These are phyloP conservation scores for Oenanthe melanoleuca DNA, from an alignment of 2,113 vertebrate genomes.

Conservation along the genomic window DNA sequence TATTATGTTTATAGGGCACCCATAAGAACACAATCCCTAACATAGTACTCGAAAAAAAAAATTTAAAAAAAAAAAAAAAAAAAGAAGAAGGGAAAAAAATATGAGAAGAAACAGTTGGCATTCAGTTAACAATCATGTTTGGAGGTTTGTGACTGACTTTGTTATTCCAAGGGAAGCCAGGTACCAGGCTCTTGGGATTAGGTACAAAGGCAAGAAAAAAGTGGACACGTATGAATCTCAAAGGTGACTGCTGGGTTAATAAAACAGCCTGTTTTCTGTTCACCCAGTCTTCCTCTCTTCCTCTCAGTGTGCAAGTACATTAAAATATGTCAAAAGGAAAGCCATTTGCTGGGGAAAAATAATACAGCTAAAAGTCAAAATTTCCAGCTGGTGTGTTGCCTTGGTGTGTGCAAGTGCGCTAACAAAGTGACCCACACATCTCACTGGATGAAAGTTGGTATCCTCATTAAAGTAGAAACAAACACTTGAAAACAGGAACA, in stretches of 20 bases:
- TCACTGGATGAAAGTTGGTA: constrained; percentile 81
- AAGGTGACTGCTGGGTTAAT: constrained; percentile 86
- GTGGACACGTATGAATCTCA: constrained; percentile 79
- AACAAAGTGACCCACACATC: constrained; percentile 78
- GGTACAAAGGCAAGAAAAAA: constrained; percentile 82
- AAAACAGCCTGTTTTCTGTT: constrained; percentile 85
- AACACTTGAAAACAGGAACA: constrained; percentile 79
- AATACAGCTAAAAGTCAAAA: constrained; percentile 80
- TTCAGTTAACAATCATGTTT: constrained; percentile 85
- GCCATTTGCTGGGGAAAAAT: constrained; percentile 78
- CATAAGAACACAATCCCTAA: constrained; percentile 69
- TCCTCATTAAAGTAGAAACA: constrained; percentile 85
- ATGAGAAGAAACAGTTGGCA: constrained; percentile 83
- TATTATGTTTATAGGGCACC: constrained; percentile 47
- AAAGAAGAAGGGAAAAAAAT: not conserved
- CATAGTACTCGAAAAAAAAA: not conserved
- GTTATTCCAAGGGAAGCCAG: constrained; percentile 85
- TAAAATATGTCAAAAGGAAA: constrained; percentile 87
- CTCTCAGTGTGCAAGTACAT: constrained; percentile 85
- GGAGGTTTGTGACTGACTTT: constrained; percentile 83
- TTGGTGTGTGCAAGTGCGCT: constrained; percentile 68
- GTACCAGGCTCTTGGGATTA: constrained; percentile 83
- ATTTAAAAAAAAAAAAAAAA: not conserved
- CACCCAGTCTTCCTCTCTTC: constrained; percentile 82
- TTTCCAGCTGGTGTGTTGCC: constrained; percentile 77